A percentile compares a stretch with the other conserved stretches of the same genome.
phyloP scores from a whole-genome alignment of 2,888 invertebrate species.

The Apotomis capreana region DNA sequence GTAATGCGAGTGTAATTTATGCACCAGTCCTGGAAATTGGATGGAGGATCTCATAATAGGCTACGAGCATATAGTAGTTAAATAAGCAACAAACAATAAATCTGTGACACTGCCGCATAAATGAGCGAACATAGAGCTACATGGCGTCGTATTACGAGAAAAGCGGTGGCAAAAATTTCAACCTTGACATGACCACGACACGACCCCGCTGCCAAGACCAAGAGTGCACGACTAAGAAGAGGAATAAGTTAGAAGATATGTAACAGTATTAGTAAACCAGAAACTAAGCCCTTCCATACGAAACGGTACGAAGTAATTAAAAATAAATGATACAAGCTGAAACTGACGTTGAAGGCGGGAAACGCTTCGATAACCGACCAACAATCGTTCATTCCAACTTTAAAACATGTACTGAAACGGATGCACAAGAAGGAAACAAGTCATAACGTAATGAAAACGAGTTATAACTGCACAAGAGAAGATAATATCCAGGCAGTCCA shows the following conservation, averaged over 20 bases:
- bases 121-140: not conserved
- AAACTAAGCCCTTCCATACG: too few species aligned
- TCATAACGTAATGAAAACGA: constrained; percentile 7
- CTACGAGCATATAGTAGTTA: too few species aligned
- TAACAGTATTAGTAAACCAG: too few species aligned
- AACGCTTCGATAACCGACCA: not conserved
- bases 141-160: not conserved
- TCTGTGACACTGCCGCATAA: too few species aligned
- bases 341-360: not conserved
- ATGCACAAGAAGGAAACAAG: constrained; percentile 1
- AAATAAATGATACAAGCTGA: not conserved
- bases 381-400: not conserved
- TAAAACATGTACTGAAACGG: not conserved
- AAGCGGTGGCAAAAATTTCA: too few species aligned
- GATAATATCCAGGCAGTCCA: constrained; percentile 4
- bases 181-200: too few species aligned
- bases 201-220: too few species aligned
- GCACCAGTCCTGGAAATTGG: too few species aligned
- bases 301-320: not conserved
- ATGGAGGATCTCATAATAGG: too few species aligned
- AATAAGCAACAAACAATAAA: too few species aligned
- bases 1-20: too few species aligned
- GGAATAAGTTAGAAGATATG: not conserved
- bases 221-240: too few species aligned
- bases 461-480: constrained; percentile 8